Evolutionary conservation across 1,140 invertebrate genomes (phyloP), one percentile per base, ranked within the genome.

Genomic region (Semibalanus balanoides): DNA sequence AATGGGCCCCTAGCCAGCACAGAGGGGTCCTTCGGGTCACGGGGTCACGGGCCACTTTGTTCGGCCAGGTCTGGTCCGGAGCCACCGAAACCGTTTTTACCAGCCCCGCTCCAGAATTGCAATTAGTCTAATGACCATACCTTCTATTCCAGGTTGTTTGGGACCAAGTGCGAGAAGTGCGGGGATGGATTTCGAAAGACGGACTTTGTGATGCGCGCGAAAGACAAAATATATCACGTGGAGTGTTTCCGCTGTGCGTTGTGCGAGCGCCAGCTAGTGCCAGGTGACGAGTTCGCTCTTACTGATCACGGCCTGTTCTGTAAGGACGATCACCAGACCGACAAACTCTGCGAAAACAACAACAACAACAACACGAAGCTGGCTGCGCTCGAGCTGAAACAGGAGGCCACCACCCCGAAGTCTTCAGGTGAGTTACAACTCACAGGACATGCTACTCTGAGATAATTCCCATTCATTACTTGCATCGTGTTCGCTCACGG

Each of bases 121-220:
- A n/a, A n/a, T n/a, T n/a, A n/a, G n/a, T n/a, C n/a, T n/a, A n/a
- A n/a, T n/a, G n/a, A n/a, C n/a, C n/a, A n/a, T n/a, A 7, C 17
- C 5, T 40, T 40, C 17, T 17, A 17, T 86, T 86, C 11, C 89
- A 96, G 94, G 85, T 89, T 96, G 86, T 97, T 96, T 83, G 93
- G 93, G 80, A 93, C 93, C 78, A 97, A 97, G 86, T 97, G 95
- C 87, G 92, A 95, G 85, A 96, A 96, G 85, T 99, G 97, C 86
- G 91, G 91, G 77, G 86, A 89, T 79, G 91, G 90, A 78, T 98
- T 99, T 86, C 93, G 91, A 84, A 96, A 95, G 87, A 96, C 92
- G 85, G 96, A 99, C 85, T 95, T 97, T 85, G 96, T 99, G 83
- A 99, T 99, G 96, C 88, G 96, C 78, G 96, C 96, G 74, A 93